Conservation (phyloP, 2,888 invertebrate species). For the Epirrhoe tristata region DNA sequence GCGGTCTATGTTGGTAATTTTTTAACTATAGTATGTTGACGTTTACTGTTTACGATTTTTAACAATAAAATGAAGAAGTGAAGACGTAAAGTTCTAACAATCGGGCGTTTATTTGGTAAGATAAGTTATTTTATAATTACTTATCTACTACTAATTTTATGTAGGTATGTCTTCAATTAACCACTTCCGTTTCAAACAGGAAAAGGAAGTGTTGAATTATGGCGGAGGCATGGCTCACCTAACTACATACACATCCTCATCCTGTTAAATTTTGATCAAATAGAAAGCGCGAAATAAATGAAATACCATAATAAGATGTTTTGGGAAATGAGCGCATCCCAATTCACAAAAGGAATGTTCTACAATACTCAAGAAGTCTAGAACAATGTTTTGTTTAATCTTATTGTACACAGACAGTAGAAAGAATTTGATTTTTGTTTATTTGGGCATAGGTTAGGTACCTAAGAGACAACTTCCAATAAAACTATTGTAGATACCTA, state of each 20-base stretch:
- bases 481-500: no score
- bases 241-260: constrained; percentile 64
- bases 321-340: not conserved
- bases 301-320: constrained; percentile 21
- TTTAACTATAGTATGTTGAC: constrained; percentile 50
- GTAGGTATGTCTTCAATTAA: constrained; percentile 40
- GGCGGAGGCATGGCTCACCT: constrained; percentile 69
- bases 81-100: constrained; percentile 16
- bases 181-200: constrained; percentile 81
- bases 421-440: no score
- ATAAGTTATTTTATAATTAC: constrained; percentile 35
- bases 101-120: constrained; percentile 46
- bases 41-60: constrained; percentile 45
- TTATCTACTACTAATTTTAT: no score
- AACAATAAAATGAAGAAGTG: constrained; percentile 22
- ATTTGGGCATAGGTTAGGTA: no score
- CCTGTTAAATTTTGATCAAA: constrained; percentile 63
- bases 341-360: not conserved
- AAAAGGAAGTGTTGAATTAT: constrained; percentile 86
- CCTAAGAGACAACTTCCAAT: no score
- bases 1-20: constrained; percentile 51
- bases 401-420: no score
- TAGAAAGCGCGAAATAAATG: constrained; percentile 49
- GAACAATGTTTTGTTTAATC: no score
- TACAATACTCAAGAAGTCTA: not conserved